These are phyloP conservation scores for Eubasilissa regina DNA, from an alignment of 1,140 invertebrate species.

Conservation along the genomic window DNA sequence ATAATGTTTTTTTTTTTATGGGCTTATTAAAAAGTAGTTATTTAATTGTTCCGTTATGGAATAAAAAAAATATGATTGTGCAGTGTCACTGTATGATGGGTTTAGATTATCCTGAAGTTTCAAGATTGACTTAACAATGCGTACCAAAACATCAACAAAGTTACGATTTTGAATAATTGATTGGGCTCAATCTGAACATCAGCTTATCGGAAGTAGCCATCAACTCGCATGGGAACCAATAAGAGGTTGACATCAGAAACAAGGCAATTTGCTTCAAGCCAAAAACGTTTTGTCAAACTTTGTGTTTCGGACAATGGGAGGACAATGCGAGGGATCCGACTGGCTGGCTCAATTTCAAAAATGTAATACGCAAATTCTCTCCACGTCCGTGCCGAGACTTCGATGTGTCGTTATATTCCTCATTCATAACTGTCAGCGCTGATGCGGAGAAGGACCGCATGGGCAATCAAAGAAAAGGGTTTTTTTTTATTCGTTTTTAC, in stretches of 20 bases:
- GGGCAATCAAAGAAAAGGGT: conserved; percentile 10
- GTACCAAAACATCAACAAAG: not conserved
- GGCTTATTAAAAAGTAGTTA: too few relatives aligned
- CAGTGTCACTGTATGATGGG: not conserved
- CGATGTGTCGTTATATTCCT: conserved; percentile 43
- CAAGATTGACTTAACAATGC: conserved; percentile 19
- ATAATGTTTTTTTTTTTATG: too few relatives aligned
- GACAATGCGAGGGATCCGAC: conserved; percentile 13
- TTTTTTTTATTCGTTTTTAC: not conserved
- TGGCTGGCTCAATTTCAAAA: conserved; percentile 30
- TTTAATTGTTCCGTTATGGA: too few relatives aligned
- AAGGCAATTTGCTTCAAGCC: conserved; percentile 35
- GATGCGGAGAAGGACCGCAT: not conserved
- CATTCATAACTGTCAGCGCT: conserved; percentile 55
- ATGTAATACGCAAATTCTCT: conserved; percentile 53
- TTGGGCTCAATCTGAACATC: conserved; percentile 17
- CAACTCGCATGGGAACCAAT: conserved; percentile 32
- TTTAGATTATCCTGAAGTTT: not conserved
- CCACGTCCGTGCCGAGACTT: conserved; percentile 34
- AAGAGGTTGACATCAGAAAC: not conserved
- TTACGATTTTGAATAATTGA: conserved; percentile 4
- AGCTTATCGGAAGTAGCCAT: conserved; percentile 28
- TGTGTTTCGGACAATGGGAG: conserved; percentile 35
- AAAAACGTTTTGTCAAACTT: conserved; percentile 49
- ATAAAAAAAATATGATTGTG: too few relatives aligned